A percentile compares a stretch with the other conserved stretches of the same genome.
phyloP scores from a whole-genome alignment of 2,888 invertebrate genomes.

The Spatulosminthurus flaviceps region DNA sequence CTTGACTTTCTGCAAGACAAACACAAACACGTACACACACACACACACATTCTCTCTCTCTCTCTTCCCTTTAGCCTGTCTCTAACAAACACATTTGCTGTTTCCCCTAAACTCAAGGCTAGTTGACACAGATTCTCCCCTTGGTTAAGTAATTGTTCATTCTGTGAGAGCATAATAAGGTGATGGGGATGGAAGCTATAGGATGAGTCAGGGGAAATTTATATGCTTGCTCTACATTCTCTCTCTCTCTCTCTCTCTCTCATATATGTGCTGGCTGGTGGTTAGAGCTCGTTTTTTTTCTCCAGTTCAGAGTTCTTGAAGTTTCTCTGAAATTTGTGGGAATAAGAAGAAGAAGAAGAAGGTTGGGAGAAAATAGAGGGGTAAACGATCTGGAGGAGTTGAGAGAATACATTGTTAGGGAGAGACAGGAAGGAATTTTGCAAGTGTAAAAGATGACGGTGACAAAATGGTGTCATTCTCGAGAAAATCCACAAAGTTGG shows the following conservation, averaged over 20 bases:
- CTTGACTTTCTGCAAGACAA: constrained; percentile 13
- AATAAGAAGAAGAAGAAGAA: no score
- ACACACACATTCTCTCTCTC: constrained; percentile 19
- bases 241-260: no score
- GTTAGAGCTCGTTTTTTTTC: no score
- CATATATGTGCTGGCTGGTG: no score
- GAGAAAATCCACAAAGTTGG: constrained; percentile 4
- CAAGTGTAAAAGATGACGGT: constrained; percentile 32
- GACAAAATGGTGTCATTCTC: constrained; percentile 41
- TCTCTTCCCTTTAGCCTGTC: no score
- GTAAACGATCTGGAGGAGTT: background rate
- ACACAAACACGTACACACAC: constrained; percentile 4
- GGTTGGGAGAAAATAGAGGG: no score
- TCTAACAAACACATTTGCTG: background rate
- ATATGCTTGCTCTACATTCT: background rate
- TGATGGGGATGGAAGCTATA: background rate
- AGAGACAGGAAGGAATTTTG: constrained; percentile 6
- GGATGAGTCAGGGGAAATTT: constrained; percentile 1
- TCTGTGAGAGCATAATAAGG: constrained; percentile 19
- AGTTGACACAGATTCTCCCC: constrained; percentile 15
- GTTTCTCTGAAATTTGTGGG: no score
- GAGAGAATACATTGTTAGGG: background rate
- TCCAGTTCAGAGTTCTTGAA: no score
- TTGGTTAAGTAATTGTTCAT: constrained; percentile 24
- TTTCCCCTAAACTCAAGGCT: background rate